These are phyloP conservation scores for Ceyx erithaca DNA, from an alignment of 2,797 vertebrate species.

Conservation along the genomic window DNA sequence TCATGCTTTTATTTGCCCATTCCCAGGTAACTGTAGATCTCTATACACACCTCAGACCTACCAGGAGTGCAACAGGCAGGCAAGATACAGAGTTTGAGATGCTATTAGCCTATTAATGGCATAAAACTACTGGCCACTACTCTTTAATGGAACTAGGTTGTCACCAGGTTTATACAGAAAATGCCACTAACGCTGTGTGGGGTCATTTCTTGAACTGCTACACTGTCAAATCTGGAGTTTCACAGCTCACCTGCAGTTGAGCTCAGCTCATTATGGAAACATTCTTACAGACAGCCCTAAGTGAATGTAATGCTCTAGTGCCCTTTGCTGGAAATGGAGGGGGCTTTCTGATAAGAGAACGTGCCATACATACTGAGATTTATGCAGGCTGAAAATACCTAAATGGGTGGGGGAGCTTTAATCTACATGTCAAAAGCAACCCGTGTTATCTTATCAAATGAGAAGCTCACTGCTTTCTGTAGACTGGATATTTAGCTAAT, in stretches of 20 bases:
- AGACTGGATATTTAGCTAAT: not conserved
- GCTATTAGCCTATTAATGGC: not conserved
- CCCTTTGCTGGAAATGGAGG: not conserved
- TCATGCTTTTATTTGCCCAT: not conserved
- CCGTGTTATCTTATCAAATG: not conserved
- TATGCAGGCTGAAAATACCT: not conserved
- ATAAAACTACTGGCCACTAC: not conserved
- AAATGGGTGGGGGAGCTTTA: not conserved
- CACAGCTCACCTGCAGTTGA: not conserved
- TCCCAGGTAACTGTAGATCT: not conserved
- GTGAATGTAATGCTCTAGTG: not conserved
- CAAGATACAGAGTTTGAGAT: too few relatives aligned
- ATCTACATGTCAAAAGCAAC: not conserved
- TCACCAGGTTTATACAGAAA: not conserved
- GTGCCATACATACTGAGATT: not conserved
- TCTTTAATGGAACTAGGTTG: not conserved
- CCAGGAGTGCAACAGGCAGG: too few relatives aligned
- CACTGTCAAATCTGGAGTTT: not conserved
- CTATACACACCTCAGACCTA: too few relatives aligned
- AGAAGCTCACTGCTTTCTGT: not conserved
- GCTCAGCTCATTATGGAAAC: not conserved
- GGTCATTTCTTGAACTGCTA: not conserved
- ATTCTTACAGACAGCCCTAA: rapidly evolving
- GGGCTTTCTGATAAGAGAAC: not conserved
- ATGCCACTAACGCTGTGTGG: not conserved